A percentile compares a stretch with the other conserved stretches of the same genome.
Evolutionary conservation across 37 sponge, comb jelly and placozoan genomes (phyloP).

Genomic region (Beroe ovata): DNA sequence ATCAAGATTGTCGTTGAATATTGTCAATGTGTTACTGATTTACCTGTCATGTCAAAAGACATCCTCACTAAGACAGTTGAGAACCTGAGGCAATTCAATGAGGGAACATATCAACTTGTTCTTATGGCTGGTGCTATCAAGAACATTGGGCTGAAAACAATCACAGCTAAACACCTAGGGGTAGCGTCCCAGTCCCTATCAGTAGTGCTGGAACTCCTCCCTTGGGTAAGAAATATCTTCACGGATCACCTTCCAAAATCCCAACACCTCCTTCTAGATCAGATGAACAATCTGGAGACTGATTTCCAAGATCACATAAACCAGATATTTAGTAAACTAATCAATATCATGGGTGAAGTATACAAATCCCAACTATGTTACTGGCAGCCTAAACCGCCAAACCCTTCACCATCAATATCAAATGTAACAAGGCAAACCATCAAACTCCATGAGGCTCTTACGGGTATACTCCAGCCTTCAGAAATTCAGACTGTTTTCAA

Average conservation of each 20-base stretch:
- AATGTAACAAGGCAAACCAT: conserved; percentile 80
- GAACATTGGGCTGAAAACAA: conserved; percentile 88
- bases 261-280: conserved; percentile 42
- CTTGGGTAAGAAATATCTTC: conserved; percentile 22
- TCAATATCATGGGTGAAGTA: conserved; percentile 87
- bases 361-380: conserved; percentile 76
- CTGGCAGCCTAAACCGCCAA: conserved; percentile 89
- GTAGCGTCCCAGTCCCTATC: conserved; percentile 43
- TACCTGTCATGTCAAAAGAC: conserved; percentile 87
- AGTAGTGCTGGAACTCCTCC: not conserved
- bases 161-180: conserved; percentile 94
- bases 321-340: conserved; percentile 80
- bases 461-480: conserved; percentile 76
- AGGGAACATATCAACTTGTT: conserved; percentile 83
- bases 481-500: conserved; percentile 72
- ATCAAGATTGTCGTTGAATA: conserved; percentile 87
- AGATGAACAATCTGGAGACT: conserved; percentile 65
- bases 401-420: conserved; percentile 80
- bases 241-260: not conserved
- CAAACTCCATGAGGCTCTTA: conserved; percentile 89
- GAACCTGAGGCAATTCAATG: conserved; percentile 81
- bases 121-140: conserved; percentile 90
- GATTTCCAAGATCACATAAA: conserved; percentile 80
- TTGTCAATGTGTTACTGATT: conserved; percentile 84
- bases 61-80: conserved; percentile 83